Evolutionary conservation across 2,113 vertebrate genomes (phyloP).

Genomic region (Oceanites oceanicus): DNA sequence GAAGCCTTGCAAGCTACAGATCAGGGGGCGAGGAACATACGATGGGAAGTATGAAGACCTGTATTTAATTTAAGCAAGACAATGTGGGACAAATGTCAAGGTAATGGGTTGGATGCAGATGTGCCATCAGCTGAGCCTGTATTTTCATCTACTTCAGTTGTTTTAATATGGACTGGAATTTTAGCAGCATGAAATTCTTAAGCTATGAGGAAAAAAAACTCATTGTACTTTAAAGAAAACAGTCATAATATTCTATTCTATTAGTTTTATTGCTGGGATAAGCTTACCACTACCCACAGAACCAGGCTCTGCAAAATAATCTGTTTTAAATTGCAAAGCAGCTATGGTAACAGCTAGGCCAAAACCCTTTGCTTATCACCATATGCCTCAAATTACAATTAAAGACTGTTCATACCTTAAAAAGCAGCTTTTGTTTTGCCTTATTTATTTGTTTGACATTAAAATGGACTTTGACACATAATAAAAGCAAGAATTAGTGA

Average conservation of each 20-base stretch:
- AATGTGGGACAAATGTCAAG: not conserved
- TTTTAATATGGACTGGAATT: not conserved
- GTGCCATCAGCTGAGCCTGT: not conserved
- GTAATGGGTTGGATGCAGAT: not conserved
- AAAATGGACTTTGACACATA: not conserved
- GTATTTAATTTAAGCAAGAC: not conserved
- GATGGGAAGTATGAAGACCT: conserved; percentile 58
- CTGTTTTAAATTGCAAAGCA: not conserved
- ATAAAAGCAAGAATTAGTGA: not conserved
- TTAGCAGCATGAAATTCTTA: not conserved
- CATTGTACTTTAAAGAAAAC: not conserved
- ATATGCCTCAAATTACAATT: not conserved
- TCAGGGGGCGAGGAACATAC: conserved; percentile 80
- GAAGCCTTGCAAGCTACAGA: conserved; percentile 65
- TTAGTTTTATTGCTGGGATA: not conserved
- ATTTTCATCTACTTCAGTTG: not conserved
- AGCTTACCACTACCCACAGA: not conserved
- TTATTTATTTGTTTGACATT: not conserved
- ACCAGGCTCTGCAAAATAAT: not conserved
- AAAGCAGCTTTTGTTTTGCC: not conserved
- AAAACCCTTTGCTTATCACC: not conserved
- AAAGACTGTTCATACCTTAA: not conserved
- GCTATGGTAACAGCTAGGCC: not conserved
- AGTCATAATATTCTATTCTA: not conserved
- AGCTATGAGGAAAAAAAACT: not conserved